Evolutionary conservation across 2,113 vertebrate genomes (phyloP).

Genomic region (Thermophis baileyi): DNA sequence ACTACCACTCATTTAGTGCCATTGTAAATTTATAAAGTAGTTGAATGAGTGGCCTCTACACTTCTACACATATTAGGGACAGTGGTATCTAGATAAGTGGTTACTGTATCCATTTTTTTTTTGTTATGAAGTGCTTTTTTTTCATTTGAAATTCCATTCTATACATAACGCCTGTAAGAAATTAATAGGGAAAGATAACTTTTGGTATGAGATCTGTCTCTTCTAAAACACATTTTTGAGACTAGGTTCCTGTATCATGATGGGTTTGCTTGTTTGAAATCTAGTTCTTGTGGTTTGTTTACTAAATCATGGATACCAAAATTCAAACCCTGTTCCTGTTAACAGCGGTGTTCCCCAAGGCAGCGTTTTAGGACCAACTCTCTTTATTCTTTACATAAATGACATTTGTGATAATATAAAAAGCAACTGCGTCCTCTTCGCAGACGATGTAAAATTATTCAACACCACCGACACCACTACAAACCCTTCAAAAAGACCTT

Average conservation of each 20-base stretch:
- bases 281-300: not conserved
- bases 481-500: too few relatives aligned
- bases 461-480: too few relatives aligned
- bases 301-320: not conserved
- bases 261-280: not conserved
- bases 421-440: too few relatives aligned
- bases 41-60: not conserved
- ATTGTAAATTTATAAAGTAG: not conserved
- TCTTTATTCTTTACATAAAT: too few relatives aligned
- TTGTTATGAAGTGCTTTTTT: not conserved
- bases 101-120: not conserved
- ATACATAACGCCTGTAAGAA: not conserved
- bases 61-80: not conserved
- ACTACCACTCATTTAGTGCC: not conserved
- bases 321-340: too few relatives aligned
- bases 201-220: not conserved
- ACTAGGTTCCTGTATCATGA: not conserved
- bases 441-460: too few relatives aligned
- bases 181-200: not conserved
- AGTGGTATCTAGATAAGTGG: not conserved
- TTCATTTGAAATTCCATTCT: not conserved
- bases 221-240: not conserved
- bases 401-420: too few relatives aligned
- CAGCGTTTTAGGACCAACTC: too few relatives aligned
- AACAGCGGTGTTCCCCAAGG: too few relatives aligned